These are phyloP conservation scores for Cynocephalus volans DNA, from an alignment of 2,113 vertebrate genomes.

Conservation along the genomic window DNA sequence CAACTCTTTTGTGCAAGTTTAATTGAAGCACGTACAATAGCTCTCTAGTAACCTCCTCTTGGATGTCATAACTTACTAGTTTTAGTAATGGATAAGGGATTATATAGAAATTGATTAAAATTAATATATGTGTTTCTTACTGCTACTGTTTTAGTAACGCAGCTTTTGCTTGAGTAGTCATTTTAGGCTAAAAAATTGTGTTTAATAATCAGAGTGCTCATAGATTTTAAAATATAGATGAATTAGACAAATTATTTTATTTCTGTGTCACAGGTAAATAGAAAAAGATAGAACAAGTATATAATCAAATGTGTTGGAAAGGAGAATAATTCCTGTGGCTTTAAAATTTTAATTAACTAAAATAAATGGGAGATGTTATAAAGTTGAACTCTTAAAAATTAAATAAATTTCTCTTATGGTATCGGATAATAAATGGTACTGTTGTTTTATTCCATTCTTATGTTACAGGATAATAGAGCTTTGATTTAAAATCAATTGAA, in stretches of 20 bases:
- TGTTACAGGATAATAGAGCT: background rate
- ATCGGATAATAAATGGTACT: background rate
- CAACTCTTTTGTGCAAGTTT: too few relatives aligned
- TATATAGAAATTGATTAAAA: background rate
- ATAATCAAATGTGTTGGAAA: background rate
- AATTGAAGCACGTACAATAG: background rate
- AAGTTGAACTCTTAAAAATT: background rate
- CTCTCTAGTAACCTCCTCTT: background rate
- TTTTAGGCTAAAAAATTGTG: background rate
- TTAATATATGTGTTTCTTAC: background rate
- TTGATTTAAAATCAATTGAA: background rate
- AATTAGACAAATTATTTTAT: background rate
- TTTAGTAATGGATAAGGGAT: too few relatives aligned
- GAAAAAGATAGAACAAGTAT: background rate
- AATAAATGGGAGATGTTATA: background rate
- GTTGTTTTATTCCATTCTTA: background rate
- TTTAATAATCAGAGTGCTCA: background rate
- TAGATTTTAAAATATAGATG: background rate
- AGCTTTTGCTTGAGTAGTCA: background rate
- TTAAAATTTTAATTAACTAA: constrained; percentile 7
- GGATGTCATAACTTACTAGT: too few relatives aligned
- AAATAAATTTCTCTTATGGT: background rate
- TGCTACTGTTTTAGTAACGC: background rate
- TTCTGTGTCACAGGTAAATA: background rate
- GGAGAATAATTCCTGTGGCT: background rate